These are phyloP conservation scores for Tricholaema leucomelas DNA, from an alignment of 2,113 vertebrate genomes.

Conservation along the genomic window DNA sequence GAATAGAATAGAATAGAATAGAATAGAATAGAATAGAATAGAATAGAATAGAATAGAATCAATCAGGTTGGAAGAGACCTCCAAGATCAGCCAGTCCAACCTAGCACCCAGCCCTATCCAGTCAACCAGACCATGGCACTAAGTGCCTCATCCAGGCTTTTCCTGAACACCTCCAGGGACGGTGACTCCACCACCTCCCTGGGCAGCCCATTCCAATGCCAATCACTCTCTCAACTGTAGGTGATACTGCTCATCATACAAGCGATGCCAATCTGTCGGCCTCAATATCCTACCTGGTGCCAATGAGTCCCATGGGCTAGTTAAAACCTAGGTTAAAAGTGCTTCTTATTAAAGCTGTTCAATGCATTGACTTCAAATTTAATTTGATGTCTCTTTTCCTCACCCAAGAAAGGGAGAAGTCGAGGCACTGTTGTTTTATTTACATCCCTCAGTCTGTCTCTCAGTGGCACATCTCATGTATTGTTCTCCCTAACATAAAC, in stretches of 20 bases:
- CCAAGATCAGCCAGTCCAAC: too few species aligned
- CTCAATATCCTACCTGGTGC: constrained; percentile 26
- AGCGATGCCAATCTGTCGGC: not conserved
- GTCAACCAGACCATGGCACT: too few species aligned
- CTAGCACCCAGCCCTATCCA: too few species aligned
- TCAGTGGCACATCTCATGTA: not conserved
- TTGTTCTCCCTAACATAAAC: constrained; percentile 51
- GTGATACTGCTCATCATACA: constrained; percentile 9
- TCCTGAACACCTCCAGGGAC: too few species aligned
- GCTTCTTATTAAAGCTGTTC: constrained; percentile 33
- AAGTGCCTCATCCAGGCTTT: too few species aligned
- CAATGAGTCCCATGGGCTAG: constrained; percentile 11
- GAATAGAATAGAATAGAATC: too few species aligned
- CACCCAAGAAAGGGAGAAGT: not conserved
- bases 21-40: too few species aligned
- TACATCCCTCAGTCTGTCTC: not conserved
- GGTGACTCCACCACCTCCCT: too few species aligned
- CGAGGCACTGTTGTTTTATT: constrained; percentile 11
- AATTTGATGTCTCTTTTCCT: constrained; percentile 19
- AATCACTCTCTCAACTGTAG: too few species aligned
- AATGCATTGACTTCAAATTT: constrained; percentile 31
- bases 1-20: too few species aligned
- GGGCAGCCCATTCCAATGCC: too few species aligned
- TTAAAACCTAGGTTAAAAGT: constrained; percentile 55
- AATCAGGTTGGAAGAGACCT: too few species aligned